Percentiles rank a stretch among this genome's conserved stretches.
phyloP scores from a whole-genome alignment of 2,797 vertebrate species.

The Mormyrops boulengeri region DNA sequence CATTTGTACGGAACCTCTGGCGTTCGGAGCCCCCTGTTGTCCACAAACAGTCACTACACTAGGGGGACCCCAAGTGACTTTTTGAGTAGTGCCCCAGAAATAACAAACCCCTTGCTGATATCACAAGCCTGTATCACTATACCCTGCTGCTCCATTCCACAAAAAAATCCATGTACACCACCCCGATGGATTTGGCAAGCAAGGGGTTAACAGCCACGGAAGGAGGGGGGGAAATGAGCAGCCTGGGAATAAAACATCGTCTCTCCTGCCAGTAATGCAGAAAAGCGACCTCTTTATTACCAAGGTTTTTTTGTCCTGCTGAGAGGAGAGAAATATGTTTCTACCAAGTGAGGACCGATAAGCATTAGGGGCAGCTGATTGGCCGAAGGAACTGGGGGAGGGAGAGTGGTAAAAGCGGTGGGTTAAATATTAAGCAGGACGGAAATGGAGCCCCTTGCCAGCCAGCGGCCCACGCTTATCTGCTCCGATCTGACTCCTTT shows the following conservation, averaged over 20 bases:
- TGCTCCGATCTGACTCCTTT: slow-evolving; percentile 7
- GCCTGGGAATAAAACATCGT: slow-evolving; percentile 12
- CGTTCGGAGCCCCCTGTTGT: background rate
- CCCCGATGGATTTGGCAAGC: background rate
- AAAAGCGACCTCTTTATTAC: slow-evolving; percentile 6
- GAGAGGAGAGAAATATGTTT: slow-evolving; percentile 21
- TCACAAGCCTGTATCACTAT: background rate
- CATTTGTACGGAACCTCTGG: background rate
- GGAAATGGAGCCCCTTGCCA: slow-evolving; percentile 31
- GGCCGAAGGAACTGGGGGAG: slow-evolving; percentile 32
- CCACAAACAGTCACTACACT: background rate
- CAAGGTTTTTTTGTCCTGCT: slow-evolving; percentile 2
- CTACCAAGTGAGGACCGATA: slow-evolving; percentile 19
- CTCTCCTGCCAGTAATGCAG: slow-evolving; percentile 14
- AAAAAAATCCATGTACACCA: background rate
- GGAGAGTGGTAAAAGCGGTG: slow-evolving; percentile 19
- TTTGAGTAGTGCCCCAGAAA: background rate
- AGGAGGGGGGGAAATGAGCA: background rate
- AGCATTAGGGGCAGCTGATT: slow-evolving; percentile 29
- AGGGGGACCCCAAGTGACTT: background rate
- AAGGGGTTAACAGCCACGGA: background rate
- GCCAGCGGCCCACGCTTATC: slow-evolving; percentile 27
- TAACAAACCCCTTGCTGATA: background rate
- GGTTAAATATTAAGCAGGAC: slow-evolving; percentile 33
- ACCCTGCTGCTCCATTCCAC: background rate